A percentile compares a stretch with the other conserved stretches of the same genome.
Evolutionary conservation across 2,113 vertebrate species (phyloP).

Genomic region (Cervus canadensis): DNA sequence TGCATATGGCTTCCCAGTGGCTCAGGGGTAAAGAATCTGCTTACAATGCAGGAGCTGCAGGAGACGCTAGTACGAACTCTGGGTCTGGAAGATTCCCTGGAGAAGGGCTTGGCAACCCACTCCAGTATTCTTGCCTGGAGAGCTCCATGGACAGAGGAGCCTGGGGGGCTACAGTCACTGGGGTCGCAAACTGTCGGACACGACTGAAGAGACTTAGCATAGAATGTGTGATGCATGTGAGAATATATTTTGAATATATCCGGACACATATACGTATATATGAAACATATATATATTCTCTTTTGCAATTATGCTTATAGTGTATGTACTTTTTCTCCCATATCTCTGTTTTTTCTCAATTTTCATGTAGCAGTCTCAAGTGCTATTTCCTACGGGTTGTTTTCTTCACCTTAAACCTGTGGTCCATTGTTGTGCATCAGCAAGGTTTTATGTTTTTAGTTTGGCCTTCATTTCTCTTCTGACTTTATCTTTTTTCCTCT

Average conservation of each 20-base stretch:
- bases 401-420: neutral
- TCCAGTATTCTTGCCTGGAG: neutral
- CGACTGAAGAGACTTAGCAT: neutral
- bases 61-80: neutral
- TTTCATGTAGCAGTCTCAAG: neutral
- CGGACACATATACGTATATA: neutral
- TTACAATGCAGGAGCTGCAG: neutral
- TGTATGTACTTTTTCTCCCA: neutral
- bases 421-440: neutral
- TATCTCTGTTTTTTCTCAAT: neutral
- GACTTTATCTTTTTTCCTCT: neutral
- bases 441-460: neutral
- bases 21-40: neutral
- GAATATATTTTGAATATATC: neutral
- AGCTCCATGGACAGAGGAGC: neutral
- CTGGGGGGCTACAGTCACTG: neutral
- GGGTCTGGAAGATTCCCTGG: neutral
- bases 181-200: neutral
- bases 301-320: neutral
- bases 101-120: neutral
- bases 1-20: neutral
- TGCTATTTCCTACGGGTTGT: neutral
- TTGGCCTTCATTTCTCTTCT: neutral
- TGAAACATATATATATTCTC: neutral
- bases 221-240: neutral